These are phyloP conservation scores for Atethmia centrago DNA, from an alignment of 2,888 invertebrate genomes.

Conservation along the genomic window DNA sequence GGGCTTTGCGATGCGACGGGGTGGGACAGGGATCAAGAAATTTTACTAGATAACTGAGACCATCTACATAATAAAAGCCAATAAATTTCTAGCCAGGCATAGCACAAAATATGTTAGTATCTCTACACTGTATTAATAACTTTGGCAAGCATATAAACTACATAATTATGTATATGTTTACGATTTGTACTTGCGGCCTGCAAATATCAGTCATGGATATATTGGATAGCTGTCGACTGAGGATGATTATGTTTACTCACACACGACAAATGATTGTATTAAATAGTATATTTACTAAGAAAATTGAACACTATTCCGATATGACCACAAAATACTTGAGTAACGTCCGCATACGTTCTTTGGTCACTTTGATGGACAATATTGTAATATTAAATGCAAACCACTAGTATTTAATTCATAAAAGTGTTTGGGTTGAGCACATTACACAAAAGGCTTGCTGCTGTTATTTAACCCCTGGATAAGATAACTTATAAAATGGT, in stretches of 20 bases:
- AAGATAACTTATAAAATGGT: neutral
- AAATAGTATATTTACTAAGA: neutral
- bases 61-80: neutral
- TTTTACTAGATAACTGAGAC: neutral
- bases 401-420: neutral
- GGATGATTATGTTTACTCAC: slow-evolving; percentile 22
- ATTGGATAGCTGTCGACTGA: slow-evolving; percentile 41
- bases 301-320: slow-evolving; percentile 17
- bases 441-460: neutral
- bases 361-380: neutral
- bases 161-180: slow-evolving; percentile 61
- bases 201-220: slow-evolving; percentile 77
- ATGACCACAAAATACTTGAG: slow-evolving; percentile 45
- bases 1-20: too few species aligned
- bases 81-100: slow-evolving; percentile 59
- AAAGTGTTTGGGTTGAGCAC: neutral
- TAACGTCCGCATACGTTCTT: neutral
- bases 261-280: slow-evolving; percentile 28
- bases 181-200: slow-evolving; percentile 78
- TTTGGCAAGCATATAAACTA: slow-evolving; percentile 82
- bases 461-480: too few species aligned
- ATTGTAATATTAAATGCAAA: neutral
- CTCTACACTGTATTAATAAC: slow-evolving; percentile 71
- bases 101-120: slow-evolving; percentile 68
- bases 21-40: too few species aligned